Evolutionary conservation across 2,797 vertebrate genomes (phyloP), one percentile per base, ranked within the genome.

Genomic region (Mycteria americana): DNA sequence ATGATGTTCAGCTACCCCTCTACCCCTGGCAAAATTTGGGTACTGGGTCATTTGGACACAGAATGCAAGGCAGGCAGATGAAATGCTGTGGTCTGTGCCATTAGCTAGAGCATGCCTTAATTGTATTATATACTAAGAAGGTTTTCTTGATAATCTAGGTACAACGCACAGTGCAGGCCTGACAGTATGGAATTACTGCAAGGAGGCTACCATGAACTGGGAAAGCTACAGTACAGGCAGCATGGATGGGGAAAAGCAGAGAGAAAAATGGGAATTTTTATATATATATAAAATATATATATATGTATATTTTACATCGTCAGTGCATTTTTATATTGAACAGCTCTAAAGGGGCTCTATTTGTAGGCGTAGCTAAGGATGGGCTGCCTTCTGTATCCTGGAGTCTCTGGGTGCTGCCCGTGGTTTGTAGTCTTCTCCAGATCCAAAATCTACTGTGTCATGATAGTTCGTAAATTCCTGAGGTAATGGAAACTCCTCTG

Each of bases 361-460:
- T 85, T 89, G 53, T 21, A 50, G 69, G 45, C 22, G 3, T 69
- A 48, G 75, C 96, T 98, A 97, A 96, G 98, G 98, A 90, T 97
- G 96, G 17, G 93, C 89, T 88, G 98, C 97, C 97, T 98, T 98
- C 95, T 98, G 98, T 96, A 97, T 98, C 91, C 96, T 98, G 91
- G 95, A 95, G 69, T 98, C 98, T 96, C 97, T 98, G 18, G 98
- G 83, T 50, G 98, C 96, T 78, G 97, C 98, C 50, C 95, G 94
- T 84, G 98, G 98, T 62, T 97, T 98, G 94, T 98, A 98, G 92
- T 99, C 99, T 76, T 99, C 99, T 88, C 99, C 99, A 4, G 99
- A 99, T 92, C 99, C 99, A 16, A 98, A 91, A 79, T 99, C 99
- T 96, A 98, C 50, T 63, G 94, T 96, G 88, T 99, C 99, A 7